A percentile compares a stretch with the other conserved stretches of the same genome.
Conservation (phyloP, 30 jellyfish, hydroid and myxozoan genomes). For the Nemopilema nomurai region DNA sequence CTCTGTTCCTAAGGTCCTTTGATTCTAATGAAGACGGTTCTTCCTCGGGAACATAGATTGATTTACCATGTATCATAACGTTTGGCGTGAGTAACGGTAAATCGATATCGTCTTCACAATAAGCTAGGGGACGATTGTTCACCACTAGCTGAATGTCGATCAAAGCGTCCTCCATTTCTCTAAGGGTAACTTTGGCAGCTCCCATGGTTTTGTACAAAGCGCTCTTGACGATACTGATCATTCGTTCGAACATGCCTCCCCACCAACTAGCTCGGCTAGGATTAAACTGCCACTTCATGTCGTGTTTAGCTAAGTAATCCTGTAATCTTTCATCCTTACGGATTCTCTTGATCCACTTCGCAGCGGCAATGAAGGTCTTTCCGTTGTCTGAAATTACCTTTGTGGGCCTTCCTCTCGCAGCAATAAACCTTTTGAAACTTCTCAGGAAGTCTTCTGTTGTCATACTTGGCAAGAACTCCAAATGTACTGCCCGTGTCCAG, state of each 20-base stretch:
- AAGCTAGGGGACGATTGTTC: constrained; percentile 44
- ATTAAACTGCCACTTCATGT: constrained; percentile 55
- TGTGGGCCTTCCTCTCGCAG: constrained; percentile 54
- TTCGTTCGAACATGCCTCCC: constrained; percentile 66
- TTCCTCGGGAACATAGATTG: constrained; percentile 38
- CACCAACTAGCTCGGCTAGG: constrained; percentile 55
- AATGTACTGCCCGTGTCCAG: not conserved
- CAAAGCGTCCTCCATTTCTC: constrained; percentile 30
- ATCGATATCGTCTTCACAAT: constrained; percentile 47
- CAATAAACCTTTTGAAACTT: constrained; percentile 37
- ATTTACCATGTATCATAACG: constrained; percentile 17
- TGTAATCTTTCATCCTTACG: constrained; percentile 28
- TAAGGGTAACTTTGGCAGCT: constrained; percentile 15
- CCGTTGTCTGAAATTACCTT: constrained; percentile 57
- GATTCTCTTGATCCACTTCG: constrained; percentile 40
- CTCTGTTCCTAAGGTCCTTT: constrained; percentile 39
- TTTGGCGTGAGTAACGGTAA: constrained; percentile 50
- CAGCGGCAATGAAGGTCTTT: constrained; percentile 44
- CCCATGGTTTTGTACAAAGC: constrained; percentile 32
- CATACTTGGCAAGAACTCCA: constrained; percentile 31
- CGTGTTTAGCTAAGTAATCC: constrained; percentile 10
- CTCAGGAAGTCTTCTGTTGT: constrained; percentile 14
- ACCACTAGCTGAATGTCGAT: constrained; percentile 33
- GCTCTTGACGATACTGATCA: constrained; percentile 27
- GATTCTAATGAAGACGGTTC: constrained; percentile 8